phyloP scores from a whole-genome alignment of 2,113 vertebrate species.

The Turdus rufiventris region DNA sequence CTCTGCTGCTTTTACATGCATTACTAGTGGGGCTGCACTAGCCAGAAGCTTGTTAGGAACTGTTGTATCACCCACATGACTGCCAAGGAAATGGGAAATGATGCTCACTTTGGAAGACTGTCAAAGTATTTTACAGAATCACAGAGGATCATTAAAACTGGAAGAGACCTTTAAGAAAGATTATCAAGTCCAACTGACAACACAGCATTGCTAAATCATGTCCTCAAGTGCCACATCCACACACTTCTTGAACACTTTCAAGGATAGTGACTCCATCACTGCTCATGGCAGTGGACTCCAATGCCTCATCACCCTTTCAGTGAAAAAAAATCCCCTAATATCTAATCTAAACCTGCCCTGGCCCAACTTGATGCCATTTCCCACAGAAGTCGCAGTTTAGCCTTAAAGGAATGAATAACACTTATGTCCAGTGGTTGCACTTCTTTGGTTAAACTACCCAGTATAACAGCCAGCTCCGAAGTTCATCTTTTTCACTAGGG shows the following conservation, averaged over 20 bases:
- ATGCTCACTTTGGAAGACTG: not conserved
- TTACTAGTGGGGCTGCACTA: not conserved
- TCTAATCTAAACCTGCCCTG: not conserved
- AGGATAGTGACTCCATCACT: not conserved
- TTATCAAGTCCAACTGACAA: fast-evolving
- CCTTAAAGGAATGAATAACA: too few relatives aligned
- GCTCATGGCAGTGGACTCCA: not conserved
- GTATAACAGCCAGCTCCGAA: too few relatives aligned
- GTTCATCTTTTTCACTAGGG: too few relatives aligned
- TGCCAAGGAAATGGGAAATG: not conserved
- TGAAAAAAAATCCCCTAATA: not conserved
- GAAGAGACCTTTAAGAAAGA: not conserved
- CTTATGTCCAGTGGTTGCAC: too few relatives aligned
- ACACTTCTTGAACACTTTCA: not conserved
- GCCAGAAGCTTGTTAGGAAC: not conserved
- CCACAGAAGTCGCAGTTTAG: too few relatives aligned
- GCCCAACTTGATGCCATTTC: not conserved
- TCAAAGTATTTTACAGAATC: not conserved
- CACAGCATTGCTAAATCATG: not conserved
- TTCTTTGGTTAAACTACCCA: too few relatives aligned
- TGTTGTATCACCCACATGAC: not conserved
- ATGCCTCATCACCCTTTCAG: not conserved
- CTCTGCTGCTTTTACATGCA: not conserved
- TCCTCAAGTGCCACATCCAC: not conserved
- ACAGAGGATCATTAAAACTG: not conserved